phyloP scores from a whole-genome alignment of 1,140 invertebrate genomes.

The Camponotus floridanus region DNA sequence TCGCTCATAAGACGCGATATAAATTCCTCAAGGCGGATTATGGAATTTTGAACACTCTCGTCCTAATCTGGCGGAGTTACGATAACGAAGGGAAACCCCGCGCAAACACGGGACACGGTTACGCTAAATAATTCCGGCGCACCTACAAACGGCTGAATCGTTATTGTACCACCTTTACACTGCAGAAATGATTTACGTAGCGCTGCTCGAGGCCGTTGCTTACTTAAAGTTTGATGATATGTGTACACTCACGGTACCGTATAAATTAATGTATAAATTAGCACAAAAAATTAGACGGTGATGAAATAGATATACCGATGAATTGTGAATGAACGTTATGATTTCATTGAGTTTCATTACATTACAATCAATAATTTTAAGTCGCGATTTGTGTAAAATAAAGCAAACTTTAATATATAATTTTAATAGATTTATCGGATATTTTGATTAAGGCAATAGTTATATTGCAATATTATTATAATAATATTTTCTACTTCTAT shows the following conservation, averaged over 20 bases:
- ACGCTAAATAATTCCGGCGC: slow-evolving; percentile 49
- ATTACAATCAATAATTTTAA: neutral
- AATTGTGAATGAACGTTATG: neutral
- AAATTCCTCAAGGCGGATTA: slow-evolving; percentile 57
- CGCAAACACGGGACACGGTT: neutral
- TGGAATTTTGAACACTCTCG: slow-evolving; percentile 29
- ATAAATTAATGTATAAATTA: neutral
- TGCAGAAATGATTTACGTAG: slow-evolving; percentile 28
- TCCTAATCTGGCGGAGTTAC: slow-evolving; percentile 6
- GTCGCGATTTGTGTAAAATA: neutral
- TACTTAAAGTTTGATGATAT: slow-evolving; percentile 54
- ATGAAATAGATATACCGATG: neutral
- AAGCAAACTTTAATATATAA: neutral
- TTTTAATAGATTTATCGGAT: neutral
- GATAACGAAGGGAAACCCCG: slow-evolving; percentile 43
- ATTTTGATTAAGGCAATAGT: neutral
- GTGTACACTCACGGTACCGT: slow-evolving; percentile 12
- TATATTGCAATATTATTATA: neutral
- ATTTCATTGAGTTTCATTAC: neutral
- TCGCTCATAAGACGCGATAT: slow-evolving; percentile 12
- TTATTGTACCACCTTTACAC: slow-evolving; percentile 34
- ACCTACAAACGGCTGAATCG: slow-evolving; percentile 35
- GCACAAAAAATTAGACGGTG: slow-evolving; percentile 9
- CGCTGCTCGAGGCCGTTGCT: slow-evolving; percentile 20
- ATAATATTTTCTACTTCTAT: neutral